phyloP scores from a whole-genome alignment of 2,113 vertebrate species.

The Neogale vison region DNA sequence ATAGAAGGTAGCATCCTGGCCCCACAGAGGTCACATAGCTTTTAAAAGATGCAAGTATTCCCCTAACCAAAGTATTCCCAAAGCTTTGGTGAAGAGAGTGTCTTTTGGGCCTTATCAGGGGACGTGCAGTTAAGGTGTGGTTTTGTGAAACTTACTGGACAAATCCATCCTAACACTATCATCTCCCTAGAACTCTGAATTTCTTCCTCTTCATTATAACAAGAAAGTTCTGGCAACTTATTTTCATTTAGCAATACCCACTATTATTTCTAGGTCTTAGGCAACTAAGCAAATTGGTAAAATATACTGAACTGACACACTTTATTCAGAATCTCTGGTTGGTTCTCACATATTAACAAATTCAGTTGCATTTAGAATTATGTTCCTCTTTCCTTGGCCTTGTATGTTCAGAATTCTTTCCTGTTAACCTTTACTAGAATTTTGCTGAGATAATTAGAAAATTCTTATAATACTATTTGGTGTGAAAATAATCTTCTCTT shows the following conservation, averaged over 20 bases:
- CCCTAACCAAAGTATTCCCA: neutral
- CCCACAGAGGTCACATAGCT: neutral
- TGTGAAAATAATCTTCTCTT: neutral
- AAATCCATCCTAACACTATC: neutral
- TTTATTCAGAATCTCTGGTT: neutral
- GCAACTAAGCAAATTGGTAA: neutral
- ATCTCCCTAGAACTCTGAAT: neutral
- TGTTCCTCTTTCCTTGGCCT: neutral
- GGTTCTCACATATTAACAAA: neutral
- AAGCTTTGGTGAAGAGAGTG: neutral
- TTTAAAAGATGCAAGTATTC: neutral
- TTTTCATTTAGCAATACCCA: neutral
- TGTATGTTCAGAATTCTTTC: neutral
- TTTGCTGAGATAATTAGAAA: slow-evolving; percentile 7
- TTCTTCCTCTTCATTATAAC: neutral
- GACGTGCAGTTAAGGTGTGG: neutral
- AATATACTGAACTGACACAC: neutral
- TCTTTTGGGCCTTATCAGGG: neutral
- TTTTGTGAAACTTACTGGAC: neutral
- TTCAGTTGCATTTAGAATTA: neutral
- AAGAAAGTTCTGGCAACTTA: neutral
- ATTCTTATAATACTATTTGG: neutral
- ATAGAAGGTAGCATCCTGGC: neutral
- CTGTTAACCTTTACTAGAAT: neutral
- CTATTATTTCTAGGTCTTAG: neutral